Percentiles rank a stretch among this genome's conserved stretches.
Evolutionary conservation across 2,888 invertebrate species (phyloP).

Genomic region (Caenorhabditis becei): DNA sequence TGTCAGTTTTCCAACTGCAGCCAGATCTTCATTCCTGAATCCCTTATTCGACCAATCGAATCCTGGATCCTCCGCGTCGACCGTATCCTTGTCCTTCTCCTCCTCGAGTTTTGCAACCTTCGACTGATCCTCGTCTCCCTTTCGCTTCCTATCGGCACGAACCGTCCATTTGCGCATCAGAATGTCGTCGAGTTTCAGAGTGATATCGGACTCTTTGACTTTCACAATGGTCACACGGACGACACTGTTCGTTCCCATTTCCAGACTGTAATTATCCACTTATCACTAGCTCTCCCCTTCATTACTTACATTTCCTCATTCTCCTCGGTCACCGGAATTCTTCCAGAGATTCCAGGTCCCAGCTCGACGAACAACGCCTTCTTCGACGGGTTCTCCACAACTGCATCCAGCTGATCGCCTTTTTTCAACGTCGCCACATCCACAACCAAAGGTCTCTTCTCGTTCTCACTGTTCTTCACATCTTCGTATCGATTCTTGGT

Average conservation of each 20-base stretch:
- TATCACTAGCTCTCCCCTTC: background rate
- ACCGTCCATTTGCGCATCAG: slow-evolving; percentile 52
- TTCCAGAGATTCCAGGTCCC: slow-evolving; percentile 62
- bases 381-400: slow-evolving; percentile 46
- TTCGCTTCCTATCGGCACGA: slow-evolving; percentile 42
- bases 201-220: slow-evolving; percentile 19
- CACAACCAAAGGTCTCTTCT: slow-evolving; percentile 31
- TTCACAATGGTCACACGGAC: slow-evolving; percentile 36
- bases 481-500: slow-evolving; percentile 24
- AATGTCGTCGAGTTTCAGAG: slow-evolving; percentile 46
- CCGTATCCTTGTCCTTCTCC: slow-evolving; percentile 27
- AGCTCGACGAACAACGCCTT: slow-evolving; percentile 55
- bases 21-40: slow-evolving; percentile 70
- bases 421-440: slow-evolving; percentile 15
- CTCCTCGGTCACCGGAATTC: slow-evolving; percentile 43
- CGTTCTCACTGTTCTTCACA: background rate
- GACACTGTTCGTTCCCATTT: slow-evolving; percentile 48
- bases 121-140: slow-evolving; percentile 28
- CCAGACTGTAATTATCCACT: slow-evolving; percentile 26
- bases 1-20: slow-evolving; percentile 69
- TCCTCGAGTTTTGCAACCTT: slow-evolving; percentile 46
- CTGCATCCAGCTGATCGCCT: slow-evolving; percentile 52
- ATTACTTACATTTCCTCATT: slow-evolving; percentile 50
- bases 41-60: slow-evolving; percentile 72
- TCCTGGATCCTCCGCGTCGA: slow-evolving; percentile 68